These are phyloP conservation scores for Hydropsyche tenuis DNA, from an alignment of 1,140 invertebrate species.

Conservation along the genomic window DNA sequence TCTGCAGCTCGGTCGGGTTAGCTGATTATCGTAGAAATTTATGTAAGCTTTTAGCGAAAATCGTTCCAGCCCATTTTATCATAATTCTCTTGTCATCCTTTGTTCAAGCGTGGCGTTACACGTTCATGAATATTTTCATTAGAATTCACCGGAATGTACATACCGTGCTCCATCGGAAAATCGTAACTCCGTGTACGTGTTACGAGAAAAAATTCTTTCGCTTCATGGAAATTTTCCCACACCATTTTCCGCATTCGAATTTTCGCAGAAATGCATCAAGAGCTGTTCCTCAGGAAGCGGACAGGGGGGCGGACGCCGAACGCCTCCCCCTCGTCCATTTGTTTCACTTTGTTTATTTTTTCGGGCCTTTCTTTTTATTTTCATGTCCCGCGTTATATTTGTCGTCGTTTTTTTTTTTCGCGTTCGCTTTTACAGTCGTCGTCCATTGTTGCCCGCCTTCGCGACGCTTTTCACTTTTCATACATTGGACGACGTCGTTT, in stretches of 20 bases:
- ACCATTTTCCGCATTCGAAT: no score
- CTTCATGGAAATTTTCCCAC: neutral
- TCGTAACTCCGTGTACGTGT: no score
- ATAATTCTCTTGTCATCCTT: slow-evolving; percentile 19
- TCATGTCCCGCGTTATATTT: neutral
- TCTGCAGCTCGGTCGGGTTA: neutral
- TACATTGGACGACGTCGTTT: neutral
- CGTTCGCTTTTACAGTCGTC: slow-evolving; percentile 15
- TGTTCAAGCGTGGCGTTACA: neutral
- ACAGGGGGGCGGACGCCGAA: neutral
- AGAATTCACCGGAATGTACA: no score
- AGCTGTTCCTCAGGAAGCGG: no score
- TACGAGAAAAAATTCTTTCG: neutral
- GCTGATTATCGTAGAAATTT: slow-evolving; percentile 28
- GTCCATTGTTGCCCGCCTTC: slow-evolving; percentile 3
- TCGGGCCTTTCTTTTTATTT: neutral
- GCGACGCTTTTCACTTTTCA: slow-evolving; percentile 2
- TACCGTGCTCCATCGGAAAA: no score
- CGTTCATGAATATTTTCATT: slow-evolving; percentile 1
- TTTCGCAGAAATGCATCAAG: neutral
- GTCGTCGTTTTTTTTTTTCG: neutral
- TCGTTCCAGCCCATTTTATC: slow-evolving; percentile 17
- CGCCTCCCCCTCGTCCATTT: neutral
- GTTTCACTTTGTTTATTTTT: neutral
- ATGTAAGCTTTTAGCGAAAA: slow-evolving; percentile 26